Evolutionary conservation across 2,888 invertebrate species (phyloP).

Genomic region (Aethes cnicana): DNA sequence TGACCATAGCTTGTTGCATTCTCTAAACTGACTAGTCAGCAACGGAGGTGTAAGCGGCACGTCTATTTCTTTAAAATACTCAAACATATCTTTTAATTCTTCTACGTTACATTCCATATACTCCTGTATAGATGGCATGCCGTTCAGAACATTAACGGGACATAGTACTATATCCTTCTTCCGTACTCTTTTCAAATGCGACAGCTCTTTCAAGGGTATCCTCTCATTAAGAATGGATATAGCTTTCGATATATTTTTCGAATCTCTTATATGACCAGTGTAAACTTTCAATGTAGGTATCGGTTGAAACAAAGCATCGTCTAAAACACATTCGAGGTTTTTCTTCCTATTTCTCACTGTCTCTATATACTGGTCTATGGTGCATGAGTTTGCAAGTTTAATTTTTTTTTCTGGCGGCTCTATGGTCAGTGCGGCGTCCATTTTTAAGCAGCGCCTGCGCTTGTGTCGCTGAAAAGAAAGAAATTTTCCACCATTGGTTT

Average conservation of each 20-base stretch:
- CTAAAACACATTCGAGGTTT: slow-evolving; percentile 77
- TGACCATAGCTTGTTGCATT: slow-evolving; percentile 87
- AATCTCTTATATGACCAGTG: slow-evolving; percentile 83
- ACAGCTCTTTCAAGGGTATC: slow-evolving; percentile 83
- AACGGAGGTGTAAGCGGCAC: slow-evolving; percentile 85
- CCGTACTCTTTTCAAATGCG: slow-evolving; percentile 88
- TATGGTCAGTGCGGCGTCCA: slow-evolving; percentile 12
- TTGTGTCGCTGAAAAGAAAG: slow-evolving; percentile 60
- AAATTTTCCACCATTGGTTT: slow-evolving; percentile 66
- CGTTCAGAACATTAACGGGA: slow-evolving; percentile 53
- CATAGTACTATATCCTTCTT: slow-evolving; percentile 82
- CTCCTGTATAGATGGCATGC: slow-evolving; percentile 56
- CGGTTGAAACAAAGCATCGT: slow-evolving; percentile 74
- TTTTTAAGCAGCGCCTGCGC: slow-evolving; percentile 1
- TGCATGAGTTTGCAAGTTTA: slow-evolving; percentile 40
- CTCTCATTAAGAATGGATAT: slow-evolving; percentile 82
- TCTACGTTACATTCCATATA: slow-evolving; percentile 67
- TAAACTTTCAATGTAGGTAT: slow-evolving; percentile 81
- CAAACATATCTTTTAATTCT: slow-evolving; percentile 71
- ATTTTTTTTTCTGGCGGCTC: slow-evolving; percentile 58
- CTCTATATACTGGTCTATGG: slow-evolving; percentile 48
- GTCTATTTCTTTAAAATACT: slow-evolving; percentile 73
- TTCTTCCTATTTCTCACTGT: slow-evolving; percentile 45
- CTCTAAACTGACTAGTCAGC: slow-evolving; percentile 85
- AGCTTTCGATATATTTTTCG: slow-evolving; percentile 83